Percentiles rank a stretch among this genome's conserved stretches.
These are phyloP conservation scores for Hypselothyrea guttata DNA, from an alignment of 2,888 invertebrate genomes.

Conservation along the genomic window DNA sequence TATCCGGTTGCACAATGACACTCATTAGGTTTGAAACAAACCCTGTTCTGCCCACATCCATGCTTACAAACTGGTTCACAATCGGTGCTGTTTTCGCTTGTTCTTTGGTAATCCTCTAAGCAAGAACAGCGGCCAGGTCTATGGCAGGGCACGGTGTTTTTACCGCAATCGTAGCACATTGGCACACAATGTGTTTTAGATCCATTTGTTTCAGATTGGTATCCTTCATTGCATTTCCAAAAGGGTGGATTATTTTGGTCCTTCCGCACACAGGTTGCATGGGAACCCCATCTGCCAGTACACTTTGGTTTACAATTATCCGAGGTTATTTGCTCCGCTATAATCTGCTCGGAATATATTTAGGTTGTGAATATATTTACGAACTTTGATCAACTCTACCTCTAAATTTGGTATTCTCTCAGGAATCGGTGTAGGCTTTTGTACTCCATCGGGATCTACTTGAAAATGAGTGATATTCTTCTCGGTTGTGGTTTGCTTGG, in stretches of 20 bases:
- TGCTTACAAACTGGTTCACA: slow-evolving; percentile 12
- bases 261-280: slow-evolving; percentile 16
- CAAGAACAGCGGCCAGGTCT: slow-evolving; percentile 20
- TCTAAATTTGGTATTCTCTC: background rate
- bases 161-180: slow-evolving; percentile 35
- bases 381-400: background rate
- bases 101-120: slow-evolving; percentile 1
- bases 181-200: slow-evolving; percentile 21
- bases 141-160: slow-evolving; percentile 4
- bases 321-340: background rate
- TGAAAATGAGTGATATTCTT: too few relatives aligned
- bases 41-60: background rate
- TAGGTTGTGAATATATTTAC: too few relatives aligned
- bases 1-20: slow-evolving; percentile 16
- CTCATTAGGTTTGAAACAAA: background rate
- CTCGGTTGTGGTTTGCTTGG: too few relatives aligned
- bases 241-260: accelerated
- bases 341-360: too few relatives aligned
- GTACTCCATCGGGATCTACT: too few relatives aligned
- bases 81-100: background rate
- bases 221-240: slow-evolving; percentile 18
- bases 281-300: background rate
- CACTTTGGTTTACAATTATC: slow-evolving; percentile 16
- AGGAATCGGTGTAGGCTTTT: too few relatives aligned
- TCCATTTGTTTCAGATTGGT: background rate